Conservation (phyloP, 30 jellyfish, hydroid and myxozoan species). For the Cassiopea andromeda region DNA sequence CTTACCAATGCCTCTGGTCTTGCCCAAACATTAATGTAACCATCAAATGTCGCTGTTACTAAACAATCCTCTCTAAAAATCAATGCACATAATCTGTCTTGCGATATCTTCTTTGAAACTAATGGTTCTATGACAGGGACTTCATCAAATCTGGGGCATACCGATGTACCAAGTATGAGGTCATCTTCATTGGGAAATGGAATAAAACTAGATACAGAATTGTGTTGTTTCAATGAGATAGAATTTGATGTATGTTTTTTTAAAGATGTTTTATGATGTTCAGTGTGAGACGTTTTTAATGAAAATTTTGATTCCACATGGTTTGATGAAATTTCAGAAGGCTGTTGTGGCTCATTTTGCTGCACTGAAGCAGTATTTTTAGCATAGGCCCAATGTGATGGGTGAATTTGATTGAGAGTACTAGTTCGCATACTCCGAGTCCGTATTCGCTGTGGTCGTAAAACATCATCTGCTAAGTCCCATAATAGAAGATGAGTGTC, state of each 20-base stretch:
- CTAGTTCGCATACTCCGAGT: constrained; percentile 89
- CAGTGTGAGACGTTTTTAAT: constrained; percentile 40
- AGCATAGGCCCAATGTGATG: constrained; percentile 82
- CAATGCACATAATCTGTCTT: constrained; percentile 89
- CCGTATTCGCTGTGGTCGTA: constrained; percentile 87
- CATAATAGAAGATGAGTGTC: constrained; percentile 93
- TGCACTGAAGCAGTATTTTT: constrained; percentile 30
- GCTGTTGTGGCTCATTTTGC: constrained; percentile 28
- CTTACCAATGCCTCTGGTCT: constrained; percentile 90
- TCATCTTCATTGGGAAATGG: constrained; percentile 81
- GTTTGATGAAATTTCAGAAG: constrained; percentile 20
- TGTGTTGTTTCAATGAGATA: constrained; percentile 68
- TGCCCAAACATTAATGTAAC: constrained; percentile 96
- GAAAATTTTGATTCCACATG: constrained; percentile 26
- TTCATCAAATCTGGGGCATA: constrained; percentile 90
- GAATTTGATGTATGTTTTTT: constrained; percentile 71
- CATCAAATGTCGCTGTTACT: constrained; percentile 91
- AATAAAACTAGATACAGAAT: constrained; percentile 83
- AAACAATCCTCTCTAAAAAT: constrained; percentile 93
- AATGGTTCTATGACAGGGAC: constrained; percentile 85
- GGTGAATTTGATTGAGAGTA: constrained; percentile 55
- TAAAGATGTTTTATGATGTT: constrained; percentile 24
- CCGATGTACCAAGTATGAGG: constrained; percentile 65
- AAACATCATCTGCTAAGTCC: constrained; percentile 91
- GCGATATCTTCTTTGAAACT: constrained; percentile 89